A percentile compares a stretch with the other conserved stretches of the same genome.
Evolutionary conservation across 2,797 vertebrate genomes (phyloP).

Genomic region (Anas capensis): DNA sequence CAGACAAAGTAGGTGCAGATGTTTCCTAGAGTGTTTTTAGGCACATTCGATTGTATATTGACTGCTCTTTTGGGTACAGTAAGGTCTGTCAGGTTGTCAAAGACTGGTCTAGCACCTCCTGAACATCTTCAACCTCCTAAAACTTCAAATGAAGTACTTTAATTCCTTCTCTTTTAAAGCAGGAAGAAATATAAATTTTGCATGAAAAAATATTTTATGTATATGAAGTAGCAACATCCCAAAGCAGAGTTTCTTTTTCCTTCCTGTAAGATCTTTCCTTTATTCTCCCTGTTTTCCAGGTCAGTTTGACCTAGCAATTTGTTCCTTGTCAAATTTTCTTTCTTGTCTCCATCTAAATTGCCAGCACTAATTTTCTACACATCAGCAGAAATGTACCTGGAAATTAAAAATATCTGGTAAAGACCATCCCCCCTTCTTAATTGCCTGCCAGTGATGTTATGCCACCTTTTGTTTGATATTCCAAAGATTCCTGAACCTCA

Average conservation of each 20-base stretch:
- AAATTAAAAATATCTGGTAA: background rate
- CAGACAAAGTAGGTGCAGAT: background rate
- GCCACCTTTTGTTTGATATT: background rate
- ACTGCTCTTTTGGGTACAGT: background rate
- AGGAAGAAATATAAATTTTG: background rate
- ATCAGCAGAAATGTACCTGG: background rate
- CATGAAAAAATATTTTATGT: background rate
- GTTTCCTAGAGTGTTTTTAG: background rate
- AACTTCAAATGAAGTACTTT: background rate
- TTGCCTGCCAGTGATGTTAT: background rate
- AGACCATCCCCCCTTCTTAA: background rate
- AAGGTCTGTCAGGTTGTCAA: background rate
- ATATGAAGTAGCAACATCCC: background rate
- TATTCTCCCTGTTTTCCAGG: background rate
- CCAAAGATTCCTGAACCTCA: background rate
- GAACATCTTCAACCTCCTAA: background rate
- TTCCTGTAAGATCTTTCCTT: background rate
- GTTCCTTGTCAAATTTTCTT: background rate
- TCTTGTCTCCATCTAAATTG: background rate
- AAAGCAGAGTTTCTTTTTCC: background rate
- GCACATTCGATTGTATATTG: accelerated
- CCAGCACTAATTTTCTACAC: background rate
- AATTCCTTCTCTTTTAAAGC: background rate
- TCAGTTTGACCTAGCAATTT: background rate
- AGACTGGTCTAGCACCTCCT: background rate